Percentiles rank a stretch among this genome's conserved stretches.
These are phyloP conservation scores for Sericinus montela DNA, from an alignment of 2,888 invertebrate species.

Conservation along the genomic window DNA sequence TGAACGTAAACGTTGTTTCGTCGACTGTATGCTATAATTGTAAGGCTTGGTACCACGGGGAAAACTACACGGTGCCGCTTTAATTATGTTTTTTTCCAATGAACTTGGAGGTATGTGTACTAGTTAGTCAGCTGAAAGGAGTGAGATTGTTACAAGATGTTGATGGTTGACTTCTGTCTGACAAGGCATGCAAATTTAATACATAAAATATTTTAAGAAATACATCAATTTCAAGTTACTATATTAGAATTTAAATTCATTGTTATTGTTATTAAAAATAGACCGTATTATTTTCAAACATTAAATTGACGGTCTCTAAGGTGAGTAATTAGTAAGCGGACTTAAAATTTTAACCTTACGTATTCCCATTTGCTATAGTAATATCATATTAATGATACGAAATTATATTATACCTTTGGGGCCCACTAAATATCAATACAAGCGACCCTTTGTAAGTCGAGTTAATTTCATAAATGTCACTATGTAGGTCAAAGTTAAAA, in stretches of 20 bases:
- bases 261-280: no score
- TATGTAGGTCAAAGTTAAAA: constrained; percentile 4
- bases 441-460: neutral
- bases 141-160: no score
- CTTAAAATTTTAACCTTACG: constrained; percentile 2
- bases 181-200: no score
- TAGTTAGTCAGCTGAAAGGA: no score
- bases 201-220: no score
- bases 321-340: neutral
- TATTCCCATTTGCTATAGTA: constrained; percentile 15
- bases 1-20: neutral
- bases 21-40: neutral
- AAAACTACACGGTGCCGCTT: constrained; percentile 1
- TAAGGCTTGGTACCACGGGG: constrained; percentile 15
- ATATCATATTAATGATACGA: constrained; percentile 22
- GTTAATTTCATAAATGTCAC: constrained; percentile 7
- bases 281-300: no score
- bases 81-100: neutral
- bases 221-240: no score
- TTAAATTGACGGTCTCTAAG: neutral
- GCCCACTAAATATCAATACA: constrained; percentile 17
- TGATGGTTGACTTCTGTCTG: no score
- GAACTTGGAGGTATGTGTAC: no score
- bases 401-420: constrained; percentile 22
- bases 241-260: no score